Evolutionary conservation across 2,113 vertebrate genomes (phyloP).

Genomic region (zebrafish (Danio rerio)): DNA sequence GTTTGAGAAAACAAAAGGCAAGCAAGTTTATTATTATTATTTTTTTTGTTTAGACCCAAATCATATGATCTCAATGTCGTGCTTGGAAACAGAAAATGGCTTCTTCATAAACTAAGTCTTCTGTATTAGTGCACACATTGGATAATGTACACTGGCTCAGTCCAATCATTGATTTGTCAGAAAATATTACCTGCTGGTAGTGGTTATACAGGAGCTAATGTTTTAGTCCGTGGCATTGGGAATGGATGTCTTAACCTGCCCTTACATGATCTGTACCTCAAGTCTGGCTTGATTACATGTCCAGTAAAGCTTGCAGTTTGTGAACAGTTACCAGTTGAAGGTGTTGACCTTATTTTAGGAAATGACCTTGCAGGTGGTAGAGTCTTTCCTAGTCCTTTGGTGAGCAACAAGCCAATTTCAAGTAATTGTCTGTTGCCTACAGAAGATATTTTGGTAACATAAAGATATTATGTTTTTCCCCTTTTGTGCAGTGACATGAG

Average conservation of each 20-base stretch:
- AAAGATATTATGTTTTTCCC: background rate
- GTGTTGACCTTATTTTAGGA: too few relatives aligned
- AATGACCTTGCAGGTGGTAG: too few relatives aligned
- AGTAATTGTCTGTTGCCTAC: background rate
- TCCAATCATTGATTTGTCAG: background rate
- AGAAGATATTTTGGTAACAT: background rate
- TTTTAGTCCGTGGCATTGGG: background rate
- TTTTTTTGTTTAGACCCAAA: background rate
- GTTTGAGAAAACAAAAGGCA: background rate
- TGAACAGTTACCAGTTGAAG: too few relatives aligned
- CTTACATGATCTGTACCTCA: background rate
- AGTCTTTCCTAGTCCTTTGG: background rate
- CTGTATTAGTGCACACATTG: too few relatives aligned
- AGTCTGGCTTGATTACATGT: background rate
- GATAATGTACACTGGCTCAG: background rate
- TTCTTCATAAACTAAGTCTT: too few relatives aligned
- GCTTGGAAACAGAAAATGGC: too few relatives aligned
- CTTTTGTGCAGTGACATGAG: rapidly evolving
- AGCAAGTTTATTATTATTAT: background rate
- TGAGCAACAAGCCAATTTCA: background rate
- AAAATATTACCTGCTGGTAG: background rate
- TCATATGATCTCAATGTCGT: too few relatives aligned
- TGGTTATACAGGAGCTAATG: background rate
- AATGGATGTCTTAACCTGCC: background rate
- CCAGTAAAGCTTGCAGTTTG: background rate